Base-by-base conservation (phyloP, 2,113 vertebrate species). In the Psilopsiagon aymara region DNA sequence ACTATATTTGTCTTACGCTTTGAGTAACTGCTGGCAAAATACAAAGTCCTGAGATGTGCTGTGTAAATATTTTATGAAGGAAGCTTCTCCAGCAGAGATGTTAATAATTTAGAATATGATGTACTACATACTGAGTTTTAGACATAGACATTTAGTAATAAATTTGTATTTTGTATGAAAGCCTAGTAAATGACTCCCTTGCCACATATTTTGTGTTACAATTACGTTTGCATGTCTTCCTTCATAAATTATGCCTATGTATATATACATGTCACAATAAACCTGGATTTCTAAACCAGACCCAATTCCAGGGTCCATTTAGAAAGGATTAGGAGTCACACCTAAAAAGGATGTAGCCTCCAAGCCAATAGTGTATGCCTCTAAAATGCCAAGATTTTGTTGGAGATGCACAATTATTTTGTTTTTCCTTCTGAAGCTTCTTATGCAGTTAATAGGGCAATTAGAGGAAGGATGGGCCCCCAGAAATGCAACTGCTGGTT, bases 91-190 rank as follows among this genome's bases (percentile, higher is more conserved):
- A 98, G 95, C 96, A 97, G 97, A 96, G 92, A 95, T 94, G 93
- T 98, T 97, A 98, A 98, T 98, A 98, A 98, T 98, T 98, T 97
- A 98, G 95, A 94, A 46, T 96, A 93, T 82, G 96, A 96, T 98
- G 97, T 98, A 97, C 94, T 97, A 97, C 97, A 97, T 97, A 95
- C 93, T 90, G 95, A 94, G 94, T 97, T 96, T 97, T 95, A 97
- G 97, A 85, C 93, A 87, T 84, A 93, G 95, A 96, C 93, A 94
- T 96, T 97, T 95, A 96, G 96, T 93, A 93, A 97, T 97, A 97
- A 97, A 95, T 97, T 96, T 96, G 87, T 96, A 91, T 97, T 96
- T 97, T 96, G 91, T 93, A 89, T 88, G 95, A 96, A 95, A 96
- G 76, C 82, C 94, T 96, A 52, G 79, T 93, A 94, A 97, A 98